Base-by-base conservation (phyloP, 1,140 invertebrate species). In the Wiebesia pumilae region DNA sequence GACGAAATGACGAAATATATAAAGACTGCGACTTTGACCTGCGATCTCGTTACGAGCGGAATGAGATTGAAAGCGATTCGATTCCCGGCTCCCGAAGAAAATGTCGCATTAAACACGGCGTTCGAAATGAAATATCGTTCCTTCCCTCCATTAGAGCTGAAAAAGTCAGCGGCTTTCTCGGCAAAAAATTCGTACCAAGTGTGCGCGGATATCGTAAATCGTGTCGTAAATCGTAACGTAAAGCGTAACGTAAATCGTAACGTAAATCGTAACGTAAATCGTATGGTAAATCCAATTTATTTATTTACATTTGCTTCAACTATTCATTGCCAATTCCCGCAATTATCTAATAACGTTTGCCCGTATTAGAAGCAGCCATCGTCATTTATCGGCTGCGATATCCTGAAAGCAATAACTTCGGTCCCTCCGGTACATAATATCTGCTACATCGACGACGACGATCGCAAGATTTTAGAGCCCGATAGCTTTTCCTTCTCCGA, bases 1-100 rank as follows among this genome's bases (percentile, higher is more conserved):
- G n/a, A 47, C 21, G 27, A n/a, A n/a, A 38, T 84, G 69, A 38
- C 82, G 82, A 84, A 84, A 84, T 65, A 40, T 77, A 62, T 84
- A 84, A 75, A 65, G 75, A 62, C 30, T 75, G 38, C 38, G 67
- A 27, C 21, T 77, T 21, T 84, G 24, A 51, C 40, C 38, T 19
- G 9, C 81, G 81, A 73, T 27, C 40, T 83, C 54, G 51, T 51
- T 82, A 83, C 35, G 19, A 51, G 47, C 24, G 30, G n/a, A 67
- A 24, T 12, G 33, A 83, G 82, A 75, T 83, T 75, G 65, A 51
- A 75, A 69, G 43, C 27, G 65, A 71, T 71, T 83, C 35, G n/a
- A 83, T 54, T 71, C 30, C 16, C 30, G 33, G 47, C n/a, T 35
- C 7, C 51, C 43, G 4, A 6, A 81, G 38, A 67, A 81, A 65